Evolutionary conservation across 2,113 vertebrate species (phyloP).

Genomic region (Myocastor coypus): DNA sequence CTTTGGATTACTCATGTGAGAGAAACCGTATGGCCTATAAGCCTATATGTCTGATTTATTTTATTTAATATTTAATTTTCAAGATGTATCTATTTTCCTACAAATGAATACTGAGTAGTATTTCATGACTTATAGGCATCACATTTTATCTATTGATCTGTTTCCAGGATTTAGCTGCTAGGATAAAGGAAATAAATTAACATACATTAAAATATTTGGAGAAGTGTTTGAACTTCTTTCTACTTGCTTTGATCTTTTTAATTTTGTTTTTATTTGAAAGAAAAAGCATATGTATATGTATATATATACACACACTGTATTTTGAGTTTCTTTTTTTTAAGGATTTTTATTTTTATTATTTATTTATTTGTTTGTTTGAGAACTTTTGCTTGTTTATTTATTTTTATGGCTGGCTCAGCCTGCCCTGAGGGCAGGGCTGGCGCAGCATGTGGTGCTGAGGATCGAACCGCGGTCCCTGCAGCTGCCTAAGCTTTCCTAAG

Average conservation of each 20-base stretch:
- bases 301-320: background rate
- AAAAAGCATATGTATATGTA: too few species aligned
- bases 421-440: too few species aligned
- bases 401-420: too few species aligned
- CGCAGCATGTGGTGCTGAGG: too few species aligned
- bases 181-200: background rate
- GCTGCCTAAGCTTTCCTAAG: too few species aligned
- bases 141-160: background rate
- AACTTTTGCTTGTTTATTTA: too few species aligned
- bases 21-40: background rate
- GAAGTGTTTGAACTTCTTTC: background rate
- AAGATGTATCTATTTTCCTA: background rate
- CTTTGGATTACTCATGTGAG: background rate
- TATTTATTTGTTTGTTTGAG: too few species aligned
- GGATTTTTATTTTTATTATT: too few species aligned
- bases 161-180: background rate
- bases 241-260: background rate
- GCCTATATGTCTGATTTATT: background rate
- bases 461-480: too few species aligned
- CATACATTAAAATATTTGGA: background rate
- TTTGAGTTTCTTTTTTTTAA: too few species aligned
- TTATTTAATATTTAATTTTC: background rate
- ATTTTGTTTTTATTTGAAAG: background rate
- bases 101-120: background rate
- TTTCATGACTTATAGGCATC: background rate